Conservation (phyloP, 2,888 invertebrate species). For the Lepetodrilus schrolli region DNA sequence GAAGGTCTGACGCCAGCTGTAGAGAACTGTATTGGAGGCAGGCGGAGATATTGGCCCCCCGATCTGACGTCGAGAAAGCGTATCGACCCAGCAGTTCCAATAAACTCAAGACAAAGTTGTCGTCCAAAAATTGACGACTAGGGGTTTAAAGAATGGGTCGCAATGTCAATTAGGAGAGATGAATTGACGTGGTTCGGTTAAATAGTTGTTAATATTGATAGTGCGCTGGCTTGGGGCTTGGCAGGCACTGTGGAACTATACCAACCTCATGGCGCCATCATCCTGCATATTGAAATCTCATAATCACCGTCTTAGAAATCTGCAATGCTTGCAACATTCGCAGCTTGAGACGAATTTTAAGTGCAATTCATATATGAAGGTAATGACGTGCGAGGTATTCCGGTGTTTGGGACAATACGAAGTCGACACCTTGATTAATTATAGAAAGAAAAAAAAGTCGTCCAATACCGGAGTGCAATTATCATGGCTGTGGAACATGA, state of each 20-base stretch:
- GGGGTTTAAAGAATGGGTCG: conserved; percentile 23
- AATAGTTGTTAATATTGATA: conserved; percentile 23
- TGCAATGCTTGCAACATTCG: too few relatives aligned
- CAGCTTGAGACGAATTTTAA: too few relatives aligned
- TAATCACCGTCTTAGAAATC: too few relatives aligned
- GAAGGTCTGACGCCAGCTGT: background rate
- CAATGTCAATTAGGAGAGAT: conserved; percentile 19
- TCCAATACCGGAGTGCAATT: too few relatives aligned
- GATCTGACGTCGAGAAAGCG: background rate
- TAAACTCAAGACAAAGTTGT: conserved; percentile 25
- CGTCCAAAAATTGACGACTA: conserved; percentile 25
- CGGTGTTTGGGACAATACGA: too few relatives aligned
- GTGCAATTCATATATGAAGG: too few relatives aligned
- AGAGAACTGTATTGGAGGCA: background rate
- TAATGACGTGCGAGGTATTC: too few relatives aligned
- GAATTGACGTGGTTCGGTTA: conserved; percentile 14
- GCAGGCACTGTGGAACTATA: background rate
- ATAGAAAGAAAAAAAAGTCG: too few relatives aligned
- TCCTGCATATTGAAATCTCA: too few relatives aligned
- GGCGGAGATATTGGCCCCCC: background rate
- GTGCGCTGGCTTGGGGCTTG: background rate
- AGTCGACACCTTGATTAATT: too few relatives aligned
- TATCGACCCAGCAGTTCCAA: background rate
- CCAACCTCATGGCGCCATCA: background rate
- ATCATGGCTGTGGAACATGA: too few relatives aligned